These are phyloP conservation scores for Microhierax caerulescens DNA, from an alignment of 2,797 vertebrate species.

Conservation along the genomic window DNA sequence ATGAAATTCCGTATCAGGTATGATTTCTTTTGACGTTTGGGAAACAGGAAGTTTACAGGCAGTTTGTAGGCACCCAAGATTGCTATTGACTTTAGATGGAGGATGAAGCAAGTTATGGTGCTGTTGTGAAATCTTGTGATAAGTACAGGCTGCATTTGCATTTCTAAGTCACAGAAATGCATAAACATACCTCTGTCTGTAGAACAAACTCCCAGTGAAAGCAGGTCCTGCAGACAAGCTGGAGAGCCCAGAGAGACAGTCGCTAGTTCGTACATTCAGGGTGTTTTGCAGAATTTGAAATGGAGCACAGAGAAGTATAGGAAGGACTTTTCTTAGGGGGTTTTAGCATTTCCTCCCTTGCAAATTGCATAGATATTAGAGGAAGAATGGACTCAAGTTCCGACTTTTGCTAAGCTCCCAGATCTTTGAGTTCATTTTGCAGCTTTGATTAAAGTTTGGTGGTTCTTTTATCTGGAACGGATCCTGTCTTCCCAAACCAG, in stretches of 20 bases:
- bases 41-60: background rate
- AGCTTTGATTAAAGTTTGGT: background rate
- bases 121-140: conserved; percentile 3
- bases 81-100: background rate
- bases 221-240: background rate
- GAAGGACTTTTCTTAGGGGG: background rate
- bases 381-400: background rate
- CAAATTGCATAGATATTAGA: background rate
- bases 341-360: background rate
- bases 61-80: background rate
- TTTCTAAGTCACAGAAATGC: background rate
- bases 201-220: background rate
- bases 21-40: background rate
- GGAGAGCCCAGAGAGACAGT: background rate
- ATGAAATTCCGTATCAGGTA: background rate
- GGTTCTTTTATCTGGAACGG: background rate
- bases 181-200: background rate
- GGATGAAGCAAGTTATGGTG: background rate
- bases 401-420: background rate
- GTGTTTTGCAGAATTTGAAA: background rate
- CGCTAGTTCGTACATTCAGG: background rate
- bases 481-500: background rate
- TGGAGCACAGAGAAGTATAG: background rate
- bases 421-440: background rate
- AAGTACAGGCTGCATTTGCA: background rate